Evolutionary conservation across 2,888 invertebrate genomes (phyloP).

Genomic region (Andrena marginata): DNA sequence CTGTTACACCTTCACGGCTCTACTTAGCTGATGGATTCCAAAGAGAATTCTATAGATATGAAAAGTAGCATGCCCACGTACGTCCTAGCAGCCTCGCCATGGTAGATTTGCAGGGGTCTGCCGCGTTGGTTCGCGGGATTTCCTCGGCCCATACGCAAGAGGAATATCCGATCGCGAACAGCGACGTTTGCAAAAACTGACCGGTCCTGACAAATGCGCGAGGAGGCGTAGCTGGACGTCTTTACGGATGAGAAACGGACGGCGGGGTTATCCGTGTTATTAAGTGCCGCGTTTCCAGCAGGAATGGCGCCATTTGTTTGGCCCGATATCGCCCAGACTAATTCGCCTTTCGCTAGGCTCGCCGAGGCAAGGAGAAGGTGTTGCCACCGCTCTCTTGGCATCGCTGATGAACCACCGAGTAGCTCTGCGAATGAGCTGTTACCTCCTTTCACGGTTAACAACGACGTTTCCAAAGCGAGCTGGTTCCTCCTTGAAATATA

Average conservation of each 20-base stretch:
- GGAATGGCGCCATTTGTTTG: constrained; percentile 72
- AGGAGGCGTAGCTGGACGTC: constrained; percentile 65
- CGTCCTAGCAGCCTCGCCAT: background rate
- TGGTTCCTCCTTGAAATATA: background rate
- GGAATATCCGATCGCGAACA: constrained; percentile 65
- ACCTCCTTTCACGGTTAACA: background rate
- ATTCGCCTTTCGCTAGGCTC: constrained; percentile 51
- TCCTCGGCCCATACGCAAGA: constrained; percentile 29
- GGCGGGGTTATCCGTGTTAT: constrained; percentile 67
- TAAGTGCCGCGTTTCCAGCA: constrained; percentile 65
- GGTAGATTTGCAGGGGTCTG: constrained; percentile 12
- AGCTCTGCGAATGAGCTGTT: background rate
- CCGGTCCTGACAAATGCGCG: constrained; percentile 72
- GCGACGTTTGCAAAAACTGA: constrained; percentile 75
- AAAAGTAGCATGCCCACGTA: background rate
- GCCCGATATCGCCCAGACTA: constrained; percentile 53
- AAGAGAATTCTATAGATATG: background rate
- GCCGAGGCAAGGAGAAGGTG: constrained; percentile 31
- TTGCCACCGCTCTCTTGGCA: constrained; percentile 15
- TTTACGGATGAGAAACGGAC: constrained; percentile 68
- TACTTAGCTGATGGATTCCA: background rate
- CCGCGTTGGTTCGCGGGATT: constrained; percentile 6
- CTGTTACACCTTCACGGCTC: background rate
- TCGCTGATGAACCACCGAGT: constrained; percentile 17
- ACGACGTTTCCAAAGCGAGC: background rate